Conservation (phyloP, 2,113 vertebrate species). For the Fulmarus glacialis region DNA sequence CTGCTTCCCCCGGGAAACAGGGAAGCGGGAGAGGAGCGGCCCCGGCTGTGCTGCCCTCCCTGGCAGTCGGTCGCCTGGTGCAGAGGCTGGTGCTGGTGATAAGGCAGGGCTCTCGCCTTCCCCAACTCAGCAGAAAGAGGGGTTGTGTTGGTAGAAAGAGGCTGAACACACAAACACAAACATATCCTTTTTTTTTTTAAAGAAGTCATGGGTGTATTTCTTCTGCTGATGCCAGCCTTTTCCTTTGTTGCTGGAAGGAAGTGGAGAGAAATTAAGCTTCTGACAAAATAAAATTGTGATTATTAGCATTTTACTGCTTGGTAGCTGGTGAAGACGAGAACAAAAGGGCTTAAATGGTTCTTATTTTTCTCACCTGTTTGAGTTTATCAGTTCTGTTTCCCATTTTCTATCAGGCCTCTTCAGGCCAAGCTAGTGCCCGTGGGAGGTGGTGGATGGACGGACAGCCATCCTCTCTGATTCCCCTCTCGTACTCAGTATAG, state of each 20-base stretch:
- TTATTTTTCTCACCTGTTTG: neutral
- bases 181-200: neutral
- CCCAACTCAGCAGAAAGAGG: neutral
- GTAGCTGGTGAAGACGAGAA: neutral
- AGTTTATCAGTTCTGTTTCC: neutral
- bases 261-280: neutral
- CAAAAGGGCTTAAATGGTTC: neutral
- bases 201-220: neutral
- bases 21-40: neutral
- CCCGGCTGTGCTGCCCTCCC: neutral
- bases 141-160: neutral
- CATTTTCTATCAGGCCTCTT: accelerated
- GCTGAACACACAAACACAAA: neutral
- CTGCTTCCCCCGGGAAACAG: neutral
- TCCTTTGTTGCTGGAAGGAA: conserved; percentile 1
- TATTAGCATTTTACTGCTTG: neutral
- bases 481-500: neutral
- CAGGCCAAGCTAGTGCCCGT: neutral
- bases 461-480: neutral
- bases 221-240: conserved; percentile 36
- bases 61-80: neutral
- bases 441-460: neutral
- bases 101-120: neutral
- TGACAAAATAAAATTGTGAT: neutral
- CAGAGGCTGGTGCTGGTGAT: neutral